These are phyloP conservation scores for Harlomillsia oculata DNA, from an alignment of 1,140 invertebrate genomes.

Conservation along the genomic window DNA sequence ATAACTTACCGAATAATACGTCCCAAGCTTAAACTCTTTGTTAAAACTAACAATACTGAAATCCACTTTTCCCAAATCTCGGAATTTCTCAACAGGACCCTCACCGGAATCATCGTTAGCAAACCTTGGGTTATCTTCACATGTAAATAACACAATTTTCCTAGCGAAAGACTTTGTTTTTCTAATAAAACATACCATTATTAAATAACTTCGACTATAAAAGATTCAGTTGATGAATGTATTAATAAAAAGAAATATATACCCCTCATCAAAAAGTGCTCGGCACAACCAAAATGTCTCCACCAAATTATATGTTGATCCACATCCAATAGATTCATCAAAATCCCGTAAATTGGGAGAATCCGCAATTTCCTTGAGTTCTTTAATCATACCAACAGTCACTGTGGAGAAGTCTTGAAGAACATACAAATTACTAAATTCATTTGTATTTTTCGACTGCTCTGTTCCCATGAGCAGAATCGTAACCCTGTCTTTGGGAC, in stretches of 20 bases:
- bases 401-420: constrained; percentile 21
- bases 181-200: background rate
- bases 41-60: constrained; percentile 28
- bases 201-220: background rate
- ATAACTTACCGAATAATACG: constrained; percentile 22
- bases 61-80: constrained; percentile 28
- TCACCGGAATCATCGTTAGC: constrained; percentile 4
- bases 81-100: constrained; percentile 17
- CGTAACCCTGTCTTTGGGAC: constrained; percentile 14
- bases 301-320: constrained; percentile 10
- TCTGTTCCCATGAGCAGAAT: constrained; percentile 25
- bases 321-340: constrained; percentile 18
- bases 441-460: constrained; percentile 7
- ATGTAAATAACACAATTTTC: constrained; percentile 18
- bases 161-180: constrained; percentile 10
- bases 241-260: background rate
- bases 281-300: constrained; percentile 24
- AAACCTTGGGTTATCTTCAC: constrained; percentile 21
- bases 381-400: constrained; percentile 18
- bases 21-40: constrained; percentile 12
- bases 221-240: background rate
- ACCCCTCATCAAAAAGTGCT: constrained; percentile 24
- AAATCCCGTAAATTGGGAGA: constrained; percentile 12
- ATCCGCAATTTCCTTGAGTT: constrained; percentile 9
- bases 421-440: constrained; percentile 18